Conservation (phyloP, 2,888 invertebrate species). For the Plutella xylostella region DNA sequence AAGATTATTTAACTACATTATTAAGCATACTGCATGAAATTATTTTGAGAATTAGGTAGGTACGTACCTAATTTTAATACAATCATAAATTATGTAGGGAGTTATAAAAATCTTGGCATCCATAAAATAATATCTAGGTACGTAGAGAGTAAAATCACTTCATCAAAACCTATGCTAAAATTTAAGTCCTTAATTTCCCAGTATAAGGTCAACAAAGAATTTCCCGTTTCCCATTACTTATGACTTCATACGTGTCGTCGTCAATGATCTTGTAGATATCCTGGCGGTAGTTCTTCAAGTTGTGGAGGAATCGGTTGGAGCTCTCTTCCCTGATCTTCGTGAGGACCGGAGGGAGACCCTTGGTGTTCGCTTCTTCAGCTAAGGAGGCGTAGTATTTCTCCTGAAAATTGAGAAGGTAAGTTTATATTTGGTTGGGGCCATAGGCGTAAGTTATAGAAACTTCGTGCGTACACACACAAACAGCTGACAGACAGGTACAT, state of each 20-base stretch:
- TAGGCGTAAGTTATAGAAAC: too few species aligned
- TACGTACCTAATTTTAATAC: too few species aligned
- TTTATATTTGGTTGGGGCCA: neutral
- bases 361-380: conserved; percentile 71
- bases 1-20: too few species aligned
- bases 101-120: too few species aligned
- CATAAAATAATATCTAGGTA: too few species aligned
- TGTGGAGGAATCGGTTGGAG: conserved; percentile 70
- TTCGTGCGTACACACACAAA: too few species aligned
- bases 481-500: too few species aligned
- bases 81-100: too few species aligned
- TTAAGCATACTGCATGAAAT: too few species aligned
- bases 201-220: conserved; percentile 49
- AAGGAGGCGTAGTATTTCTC: conserved; percentile 78
- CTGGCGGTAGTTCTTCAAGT: conserved; percentile 74
- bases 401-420: too few species aligned
- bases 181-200: conserved; percentile 3
- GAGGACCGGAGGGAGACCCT: conserved; percentile 74
- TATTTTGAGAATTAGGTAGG: too few species aligned
- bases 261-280: conserved; percentile 77
- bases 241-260: conserved; percentile 68
- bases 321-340: conserved; percentile 77
- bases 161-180: neutral
- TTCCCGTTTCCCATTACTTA: conserved; percentile 53
- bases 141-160: too few species aligned